Conservation (phyloP, 2,888 invertebrate species). For the Lasioglossum figueresi region DNA sequence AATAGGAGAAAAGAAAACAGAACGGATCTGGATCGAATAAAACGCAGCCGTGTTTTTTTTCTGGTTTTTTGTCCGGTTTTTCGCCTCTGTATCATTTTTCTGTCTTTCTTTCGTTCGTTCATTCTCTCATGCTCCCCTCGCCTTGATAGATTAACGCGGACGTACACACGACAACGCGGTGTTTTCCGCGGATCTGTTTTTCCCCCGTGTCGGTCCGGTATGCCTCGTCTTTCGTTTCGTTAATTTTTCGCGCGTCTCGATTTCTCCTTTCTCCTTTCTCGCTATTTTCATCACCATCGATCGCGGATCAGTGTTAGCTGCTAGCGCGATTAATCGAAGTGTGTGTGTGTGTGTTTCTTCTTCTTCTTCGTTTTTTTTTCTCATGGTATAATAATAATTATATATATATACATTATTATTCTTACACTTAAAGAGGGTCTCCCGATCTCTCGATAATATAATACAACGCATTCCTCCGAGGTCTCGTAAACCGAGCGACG, state of each 20-base stretch:
- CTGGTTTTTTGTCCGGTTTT: slow-evolving; percentile 30
- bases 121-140: not conserved
- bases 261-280: slow-evolving; percentile 37
- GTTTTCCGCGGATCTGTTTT: not conserved
- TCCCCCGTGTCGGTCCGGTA: not conserved
- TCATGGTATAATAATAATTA: slow-evolving; percentile 77
- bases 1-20: slow-evolving; percentile 61
- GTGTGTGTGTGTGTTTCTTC: not conserved
- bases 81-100: slow-evolving; percentile 19
- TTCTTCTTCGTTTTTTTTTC: not conserved
- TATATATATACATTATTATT: slow-evolving; percentile 81
- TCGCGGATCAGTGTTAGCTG: slow-evolving; percentile 52
- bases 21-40: slow-evolving; percentile 70
- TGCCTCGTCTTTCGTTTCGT: slow-evolving; percentile 40
- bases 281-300: slow-evolving; percentile 39
- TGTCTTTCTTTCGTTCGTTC: slow-evolving; percentile 11
- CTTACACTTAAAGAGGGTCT: slow-evolving; percentile 77
- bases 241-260: slow-evolving; percentile 53
- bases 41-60: slow-evolving; percentile 62
- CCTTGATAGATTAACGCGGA: slow-evolving; percentile 2
- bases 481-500: slow-evolving; percentile 62
- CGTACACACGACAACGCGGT: not conserved
- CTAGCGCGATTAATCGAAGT: slow-evolving; percentile 73
- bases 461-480: slow-evolving; percentile 73
- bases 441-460: slow-evolving; percentile 76